Conservation (phyloP, 1,140 invertebrate genomes). For the Helicoverpa zea region DNA sequence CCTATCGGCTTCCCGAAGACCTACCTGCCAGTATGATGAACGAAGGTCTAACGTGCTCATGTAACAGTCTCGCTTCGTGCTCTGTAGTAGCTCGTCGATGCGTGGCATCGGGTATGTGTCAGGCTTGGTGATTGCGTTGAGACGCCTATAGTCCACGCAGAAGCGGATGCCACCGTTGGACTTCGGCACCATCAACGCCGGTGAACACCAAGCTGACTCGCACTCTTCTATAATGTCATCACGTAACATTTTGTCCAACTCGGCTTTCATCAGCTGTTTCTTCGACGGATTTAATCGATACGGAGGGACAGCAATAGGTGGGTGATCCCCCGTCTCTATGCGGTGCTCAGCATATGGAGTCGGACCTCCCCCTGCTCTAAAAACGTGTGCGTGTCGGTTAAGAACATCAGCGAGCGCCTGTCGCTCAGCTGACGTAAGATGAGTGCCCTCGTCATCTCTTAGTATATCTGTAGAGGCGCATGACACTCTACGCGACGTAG, state of each 20-base stretch:
- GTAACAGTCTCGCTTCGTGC: slow-evolving; percentile 64
- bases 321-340: slow-evolving; percentile 62
- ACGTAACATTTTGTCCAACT: slow-evolving; percentile 64
- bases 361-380: slow-evolving; percentile 47
- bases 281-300: slow-evolving; percentile 62
- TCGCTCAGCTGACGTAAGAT: not conserved
- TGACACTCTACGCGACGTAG: not conserved
- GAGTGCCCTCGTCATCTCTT: slow-evolving; percentile 7
- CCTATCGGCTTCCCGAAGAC: slow-evolving; percentile 43
- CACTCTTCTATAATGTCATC: slow-evolving; percentile 77
- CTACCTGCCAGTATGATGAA: slow-evolving; percentile 81
- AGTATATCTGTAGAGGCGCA: not conserved
- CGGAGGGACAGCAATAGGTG: slow-evolving; percentile 63
- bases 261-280: slow-evolving; percentile 48
- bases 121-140: slow-evolving; percentile 45
- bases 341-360: slow-evolving; percentile 55
- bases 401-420: not conserved
- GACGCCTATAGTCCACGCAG: slow-evolving; percentile 69
- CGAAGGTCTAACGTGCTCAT: slow-evolving; percentile 79
- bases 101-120: slow-evolving; percentile 84
- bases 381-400: not conserved
- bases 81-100: slow-evolving; percentile 82
- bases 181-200: slow-evolving; percentile 85
- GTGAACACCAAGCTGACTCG: slow-evolving; percentile 80
- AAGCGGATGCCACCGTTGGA: slow-evolving; percentile 59